Conservation (phyloP, 2,888 invertebrate species). For the Orthosia gracilis region DNA sequence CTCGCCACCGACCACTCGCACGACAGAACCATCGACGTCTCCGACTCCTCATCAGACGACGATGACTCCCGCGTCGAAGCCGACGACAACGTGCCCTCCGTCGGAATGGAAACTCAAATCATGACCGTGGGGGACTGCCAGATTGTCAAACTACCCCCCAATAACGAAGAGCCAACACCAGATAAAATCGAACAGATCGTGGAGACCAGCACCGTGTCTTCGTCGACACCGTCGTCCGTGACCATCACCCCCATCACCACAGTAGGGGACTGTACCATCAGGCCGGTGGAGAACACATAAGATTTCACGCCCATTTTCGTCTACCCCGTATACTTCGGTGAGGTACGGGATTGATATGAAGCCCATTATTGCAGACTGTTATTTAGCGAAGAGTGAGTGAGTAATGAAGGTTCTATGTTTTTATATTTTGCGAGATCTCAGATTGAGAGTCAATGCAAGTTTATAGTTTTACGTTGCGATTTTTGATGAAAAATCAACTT, state of each 20-base stretch:
- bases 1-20: constrained; percentile 75
- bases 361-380: constrained; percentile 54
- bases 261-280: constrained; percentile 88
- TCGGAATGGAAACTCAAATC: constrained; percentile 84
- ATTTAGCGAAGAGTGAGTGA: constrained; percentile 52
- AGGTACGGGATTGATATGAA: constrained; percentile 36
- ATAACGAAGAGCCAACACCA: constrained; percentile 77
- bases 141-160: constrained; percentile 86
- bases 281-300: constrained; percentile 87
- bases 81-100: constrained; percentile 82
- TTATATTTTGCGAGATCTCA: constrained; percentile 60
- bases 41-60: constrained; percentile 85
- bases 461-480: constrained; percentile 56
- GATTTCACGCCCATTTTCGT: constrained; percentile 67
- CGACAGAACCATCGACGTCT: constrained; percentile 87
- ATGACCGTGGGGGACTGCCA: constrained; percentile 90
- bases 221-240: constrained; percentile 82
- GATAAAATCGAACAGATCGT: constrained; percentile 75
- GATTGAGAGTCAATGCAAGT: constrained; percentile 60
- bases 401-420: constrained; percentile 30
- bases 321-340: constrained; percentile 75
- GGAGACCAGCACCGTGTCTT: constrained; percentile 72
- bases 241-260: constrained; percentile 88
- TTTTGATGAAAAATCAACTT: constrained; percentile 45
- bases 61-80: constrained; percentile 82